Conservation (phyloP, 2,113 vertebrate species). For the Elachura formosa region DNA sequence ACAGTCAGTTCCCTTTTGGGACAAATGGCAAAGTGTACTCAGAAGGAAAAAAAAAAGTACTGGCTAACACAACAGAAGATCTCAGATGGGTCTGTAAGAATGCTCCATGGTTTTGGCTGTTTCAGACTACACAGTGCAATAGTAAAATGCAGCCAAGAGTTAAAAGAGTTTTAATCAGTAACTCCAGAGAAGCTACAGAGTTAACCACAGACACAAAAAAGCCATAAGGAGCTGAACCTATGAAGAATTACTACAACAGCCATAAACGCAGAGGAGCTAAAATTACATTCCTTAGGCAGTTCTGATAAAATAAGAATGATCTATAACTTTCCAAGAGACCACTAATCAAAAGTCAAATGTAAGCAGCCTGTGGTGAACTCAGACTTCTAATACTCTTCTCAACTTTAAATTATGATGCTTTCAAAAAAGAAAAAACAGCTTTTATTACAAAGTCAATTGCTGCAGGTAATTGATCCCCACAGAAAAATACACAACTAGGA, state of each 20-base stretch:
- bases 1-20: not conserved
- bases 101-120: not conserved
- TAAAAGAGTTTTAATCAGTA: not conserved
- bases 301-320: slow-evolving; percentile 17
- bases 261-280: not conserved
- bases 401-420: slow-evolving; percentile 8
- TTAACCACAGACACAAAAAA: not conserved
- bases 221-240: not conserved
- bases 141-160: not conserved
- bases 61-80: not conserved
- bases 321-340: not conserved
- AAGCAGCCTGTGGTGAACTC: not conserved
- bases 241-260: not conserved
- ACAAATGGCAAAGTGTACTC: not conserved
- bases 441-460: not conserved
- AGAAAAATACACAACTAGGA: slow-evolving; percentile 12
- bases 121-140: not conserved
- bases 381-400: not conserved
- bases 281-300: not conserved
- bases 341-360: not conserved
- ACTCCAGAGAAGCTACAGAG: not conserved
- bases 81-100: not conserved
- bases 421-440: not conserved
- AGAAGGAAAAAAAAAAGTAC: not conserved
- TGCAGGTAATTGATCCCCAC: not conserved